Evolutionary conservation across 2,113 vertebrate genomes (phyloP).

Genomic region (Mustelus asterias): DNA sequence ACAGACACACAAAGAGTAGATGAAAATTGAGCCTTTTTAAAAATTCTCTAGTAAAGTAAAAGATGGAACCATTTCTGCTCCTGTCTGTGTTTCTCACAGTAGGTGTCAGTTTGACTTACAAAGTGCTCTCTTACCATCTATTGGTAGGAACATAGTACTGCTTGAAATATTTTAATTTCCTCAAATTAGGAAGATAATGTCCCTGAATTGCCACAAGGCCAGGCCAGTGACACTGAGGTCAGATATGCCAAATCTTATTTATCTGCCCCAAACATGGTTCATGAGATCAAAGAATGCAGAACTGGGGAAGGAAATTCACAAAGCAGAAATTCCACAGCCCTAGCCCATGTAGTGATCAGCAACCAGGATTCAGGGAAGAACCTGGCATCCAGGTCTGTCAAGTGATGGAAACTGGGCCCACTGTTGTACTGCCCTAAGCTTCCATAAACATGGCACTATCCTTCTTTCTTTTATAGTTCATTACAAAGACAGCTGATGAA

Average conservation of each 20-base stretch:
- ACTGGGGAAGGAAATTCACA: neutral
- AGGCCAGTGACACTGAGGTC: neutral
- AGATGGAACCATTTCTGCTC: neutral
- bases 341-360: neutral
- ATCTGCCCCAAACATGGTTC: neutral
- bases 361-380: neutral
- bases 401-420: neutral
- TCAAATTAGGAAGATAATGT: neutral
- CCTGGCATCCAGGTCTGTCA: neutral
- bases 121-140: neutral
- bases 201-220: neutral
- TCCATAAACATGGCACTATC: neutral
- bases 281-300: neutral
- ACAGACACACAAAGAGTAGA: neutral
- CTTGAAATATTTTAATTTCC: neutral
- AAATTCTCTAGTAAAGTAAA: neutral
- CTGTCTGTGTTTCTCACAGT: neutral
- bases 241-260: neutral
- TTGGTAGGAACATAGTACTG: constrained; percentile 7
- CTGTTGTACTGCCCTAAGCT: neutral
- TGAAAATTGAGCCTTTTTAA: neutral
- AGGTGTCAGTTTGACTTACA: neutral
- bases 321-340: neutral
- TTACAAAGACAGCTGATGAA: neutral
- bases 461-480: neutral